Evolutionary conservation across 1,140 invertebrate genomes (phyloP), one percentile per base, ranked within the genome.

Genomic region (Eriocheir sinensis): DNA sequence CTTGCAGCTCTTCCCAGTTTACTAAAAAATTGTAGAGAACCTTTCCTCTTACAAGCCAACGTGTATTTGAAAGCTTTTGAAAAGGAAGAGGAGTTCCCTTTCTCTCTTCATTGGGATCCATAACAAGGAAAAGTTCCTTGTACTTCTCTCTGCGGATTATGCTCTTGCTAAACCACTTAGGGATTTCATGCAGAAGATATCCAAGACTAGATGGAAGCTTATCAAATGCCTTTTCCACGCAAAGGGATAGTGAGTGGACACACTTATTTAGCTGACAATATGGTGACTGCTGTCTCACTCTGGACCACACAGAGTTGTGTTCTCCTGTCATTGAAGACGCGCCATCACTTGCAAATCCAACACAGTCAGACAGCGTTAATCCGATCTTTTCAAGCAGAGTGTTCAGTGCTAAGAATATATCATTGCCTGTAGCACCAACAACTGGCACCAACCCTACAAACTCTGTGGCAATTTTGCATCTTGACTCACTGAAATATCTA

Each of bases 1-100:
- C 85, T 34, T 93, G n/a, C 15, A 93, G 92, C 80, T 88, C 81
- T 89, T 93, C 60, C 85, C 92, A 93, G n/a, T 88, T 93, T 93
- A 83, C 83, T 38, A 93, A 32, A 86, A 85, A 53, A 93, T 93
- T 93, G 92, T 48, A 86, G 30, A 93, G 30, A 44, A 83, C 80
- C 40, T 93, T 93, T 89, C 92, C 85, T 93, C 85, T 27, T 34
- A 93, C 92, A 36, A 86, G 86, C 92, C 85, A 93, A 36, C 81
- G 41, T 30, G 92, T 72, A 93, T 88, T 88, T 89, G 92, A 93
- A 48, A 89, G 44, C 86, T 93, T 88, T 38, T 93, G 92, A 89
- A 93, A 93, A 36, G 92, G 92, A 36, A 93, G 36, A 88, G 48
- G 53, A 30, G 44, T 93, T 48, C 92, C 81, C 92, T 89, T 89